Evolutionary conservation across 2,113 vertebrate species (phyloP), one percentile per base, ranked within the genome.

Genomic region (Himantopus leucocephalus): DNA sequence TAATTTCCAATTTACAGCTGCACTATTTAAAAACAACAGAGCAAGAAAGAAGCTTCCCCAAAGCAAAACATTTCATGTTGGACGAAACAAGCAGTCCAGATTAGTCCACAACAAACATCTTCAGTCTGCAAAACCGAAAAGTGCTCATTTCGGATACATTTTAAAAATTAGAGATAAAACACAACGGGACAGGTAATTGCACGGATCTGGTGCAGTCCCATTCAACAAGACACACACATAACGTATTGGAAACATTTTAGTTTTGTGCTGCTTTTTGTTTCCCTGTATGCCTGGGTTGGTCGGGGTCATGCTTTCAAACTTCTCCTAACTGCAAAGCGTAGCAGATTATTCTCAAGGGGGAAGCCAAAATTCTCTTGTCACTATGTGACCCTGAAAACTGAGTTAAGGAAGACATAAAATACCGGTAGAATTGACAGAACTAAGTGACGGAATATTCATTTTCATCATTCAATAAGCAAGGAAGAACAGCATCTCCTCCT

Each of bases 401-500:
- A 92, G 11, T 47, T 81, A 74, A 58, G 41, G 9, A 27, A 90
- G 50, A 90, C 35, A 67, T 37, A 30, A 84, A 82, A 66, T 32
- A 64, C 47, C 35, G 27, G 35, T 9, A 88, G 50, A 88, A 34
- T 1, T 63, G 77, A 66, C 39, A 94, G 68, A 72, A 64, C 19
- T 39, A 62, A 56, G 47, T 58, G 63, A 45, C 18, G 76, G 18
- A 76, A 10, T 52, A 75, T 45, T 78, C 24, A 53, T 73, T 82
- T 73, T 66, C 27, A 56, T 85, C 16, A 72, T 64, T 27, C 60
- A 50, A 75, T 17, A 84, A 76, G 53, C 37, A 90, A 58, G 50
- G 70, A 88, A 85, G 83, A 79, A 72, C 60, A 88, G 82, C 56
- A 83, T 83, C 95, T 83, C 91, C 75, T 92, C 67, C 79, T 86